These are phyloP conservation scores for Cossypha caffra DNA, from an alignment of 2,797 vertebrate genomes.

Conservation along the genomic window DNA sequence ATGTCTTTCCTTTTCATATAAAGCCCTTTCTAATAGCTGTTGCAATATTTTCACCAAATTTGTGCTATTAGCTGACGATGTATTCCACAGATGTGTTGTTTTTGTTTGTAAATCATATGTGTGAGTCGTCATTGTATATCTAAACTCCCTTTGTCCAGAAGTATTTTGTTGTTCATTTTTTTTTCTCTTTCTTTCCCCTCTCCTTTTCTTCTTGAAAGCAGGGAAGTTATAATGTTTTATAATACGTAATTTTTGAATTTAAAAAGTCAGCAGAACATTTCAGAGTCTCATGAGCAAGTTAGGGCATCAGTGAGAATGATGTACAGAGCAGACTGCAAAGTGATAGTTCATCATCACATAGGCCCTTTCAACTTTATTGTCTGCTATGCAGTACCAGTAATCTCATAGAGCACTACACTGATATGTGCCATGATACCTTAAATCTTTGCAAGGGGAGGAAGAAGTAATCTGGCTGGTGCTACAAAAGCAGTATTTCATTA, in stretches of 20 bases:
- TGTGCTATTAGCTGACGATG: not conserved
- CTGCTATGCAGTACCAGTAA: not conserved
- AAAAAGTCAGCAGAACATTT: not conserved
- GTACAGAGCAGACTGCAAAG: not conserved
- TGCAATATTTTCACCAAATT: not conserved
- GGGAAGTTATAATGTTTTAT: not conserved
- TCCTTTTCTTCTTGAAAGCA: not conserved
- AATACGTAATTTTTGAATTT: not conserved
- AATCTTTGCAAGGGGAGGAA: not conserved
- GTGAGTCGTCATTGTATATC: not conserved
- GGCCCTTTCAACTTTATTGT: not conserved
- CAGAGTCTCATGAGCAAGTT: not conserved
- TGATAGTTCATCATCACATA: not conserved
- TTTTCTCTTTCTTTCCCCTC: not conserved
- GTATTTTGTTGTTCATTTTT: not conserved
- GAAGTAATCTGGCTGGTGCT: not conserved
- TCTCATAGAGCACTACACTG: not conserved
- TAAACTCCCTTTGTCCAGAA: not conserved
- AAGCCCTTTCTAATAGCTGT: not conserved
- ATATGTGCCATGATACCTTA: not conserved
- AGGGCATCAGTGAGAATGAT: not conserved
- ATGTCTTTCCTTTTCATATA: not conserved
- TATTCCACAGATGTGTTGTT: not conserved
- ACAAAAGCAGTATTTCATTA: not conserved
- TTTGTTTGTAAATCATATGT: not conserved